A percentile compares a stretch with the other conserved stretches of the same genome.
phyloP scores from a whole-genome alignment of 2,888 invertebrate genomes.

The Morpho deidamia region DNA sequence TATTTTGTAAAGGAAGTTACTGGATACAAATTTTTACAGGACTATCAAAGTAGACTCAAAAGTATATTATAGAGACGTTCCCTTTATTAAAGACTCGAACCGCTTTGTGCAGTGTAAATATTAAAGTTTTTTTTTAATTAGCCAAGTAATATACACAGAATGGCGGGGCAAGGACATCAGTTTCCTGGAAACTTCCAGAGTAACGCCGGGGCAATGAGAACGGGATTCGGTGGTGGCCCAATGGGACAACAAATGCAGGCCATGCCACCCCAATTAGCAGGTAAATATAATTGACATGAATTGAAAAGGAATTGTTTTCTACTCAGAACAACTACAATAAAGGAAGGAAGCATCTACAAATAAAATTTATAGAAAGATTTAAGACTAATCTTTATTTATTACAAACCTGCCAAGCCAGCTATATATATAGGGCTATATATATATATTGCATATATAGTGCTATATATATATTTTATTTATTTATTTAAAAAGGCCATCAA shows the following conservation, averaged over 20 bases:
- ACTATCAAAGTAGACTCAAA: not conserved
- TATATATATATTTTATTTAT: too few species aligned
- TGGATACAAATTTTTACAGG: not conserved
- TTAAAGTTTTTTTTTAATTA: not conserved
- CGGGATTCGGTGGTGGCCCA: slow-evolving; percentile 80
- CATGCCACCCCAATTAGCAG: slow-evolving; percentile 79
- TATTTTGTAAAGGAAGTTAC: too few species aligned
- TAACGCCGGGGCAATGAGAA: slow-evolving; percentile 80
- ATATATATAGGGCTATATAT: too few species aligned
- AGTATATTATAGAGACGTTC: not conserved
- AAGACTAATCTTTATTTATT: too few species aligned
- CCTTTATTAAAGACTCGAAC: not conserved
- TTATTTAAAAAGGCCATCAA: too few species aligned
- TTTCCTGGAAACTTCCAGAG: slow-evolving; percentile 83
- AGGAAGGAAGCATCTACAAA: too few species aligned
- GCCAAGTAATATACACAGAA: slow-evolving; percentile 34
- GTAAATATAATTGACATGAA: slow-evolving; percentile 31
- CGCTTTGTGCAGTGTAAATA: not conserved
- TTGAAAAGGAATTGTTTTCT: not conserved
- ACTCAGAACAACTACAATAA: not conserved
- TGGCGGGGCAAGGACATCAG: slow-evolving; percentile 86
- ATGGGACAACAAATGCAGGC: slow-evolving; percentile 78
- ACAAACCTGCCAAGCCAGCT: too few species aligned
- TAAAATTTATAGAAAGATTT: too few species aligned
- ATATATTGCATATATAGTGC: too few species aligned